Evolutionary conservation across 2,113 vertebrate species (phyloP).

Genomic region (Entelurus aequoreus): DNA sequence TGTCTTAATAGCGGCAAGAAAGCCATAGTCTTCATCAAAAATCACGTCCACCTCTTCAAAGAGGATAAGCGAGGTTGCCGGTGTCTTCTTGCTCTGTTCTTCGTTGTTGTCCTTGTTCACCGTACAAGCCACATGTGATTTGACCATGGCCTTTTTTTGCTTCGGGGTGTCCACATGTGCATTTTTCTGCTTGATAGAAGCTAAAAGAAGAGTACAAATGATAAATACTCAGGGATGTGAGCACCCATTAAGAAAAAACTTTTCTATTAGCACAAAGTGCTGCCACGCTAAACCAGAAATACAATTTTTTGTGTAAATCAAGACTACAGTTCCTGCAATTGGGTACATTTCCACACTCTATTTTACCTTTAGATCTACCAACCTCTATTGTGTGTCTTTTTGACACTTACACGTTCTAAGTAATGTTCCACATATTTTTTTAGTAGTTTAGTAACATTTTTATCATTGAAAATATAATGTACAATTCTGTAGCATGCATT

Average conservation of each 20-base stretch:
- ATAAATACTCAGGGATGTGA: neutral
- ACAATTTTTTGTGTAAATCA: neutral
- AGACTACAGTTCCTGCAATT: neutral
- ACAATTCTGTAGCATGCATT: too few species aligned
- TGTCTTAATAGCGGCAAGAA: slow-evolving; percentile 91
- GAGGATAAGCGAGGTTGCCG: slow-evolving; percentile 91
- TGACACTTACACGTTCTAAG: too few species aligned
- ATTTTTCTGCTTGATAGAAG: slow-evolving; percentile 46
- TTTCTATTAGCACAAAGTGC: too few species aligned
- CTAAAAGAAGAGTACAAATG: slow-evolving; percentile 19
- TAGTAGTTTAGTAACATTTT: too few species aligned
- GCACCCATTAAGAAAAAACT: too few species aligned
- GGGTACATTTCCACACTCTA: too few species aligned
- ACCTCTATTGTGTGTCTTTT: too few species aligned
- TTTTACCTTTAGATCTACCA: too few species aligned
- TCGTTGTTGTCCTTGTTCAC: slow-evolving; percentile 59
- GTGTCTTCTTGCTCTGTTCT: slow-evolving; percentile 78
- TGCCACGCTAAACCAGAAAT: too few species aligned
- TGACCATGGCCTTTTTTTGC: slow-evolving; percentile 20
- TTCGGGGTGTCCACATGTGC: slow-evolving; percentile 18
- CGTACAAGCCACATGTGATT: slow-evolving; percentile 15
- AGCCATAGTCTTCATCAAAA: slow-evolving; percentile 94
- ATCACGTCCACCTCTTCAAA: slow-evolving; percentile 98
- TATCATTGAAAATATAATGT: too few species aligned
- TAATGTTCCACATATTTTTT: too few species aligned